A percentile compares a stretch with the other conserved stretches of the same genome.
Evolutionary conservation across 2,797 vertebrate species (phyloP).

Genomic region (Pipistrellus nathusii): DNA sequence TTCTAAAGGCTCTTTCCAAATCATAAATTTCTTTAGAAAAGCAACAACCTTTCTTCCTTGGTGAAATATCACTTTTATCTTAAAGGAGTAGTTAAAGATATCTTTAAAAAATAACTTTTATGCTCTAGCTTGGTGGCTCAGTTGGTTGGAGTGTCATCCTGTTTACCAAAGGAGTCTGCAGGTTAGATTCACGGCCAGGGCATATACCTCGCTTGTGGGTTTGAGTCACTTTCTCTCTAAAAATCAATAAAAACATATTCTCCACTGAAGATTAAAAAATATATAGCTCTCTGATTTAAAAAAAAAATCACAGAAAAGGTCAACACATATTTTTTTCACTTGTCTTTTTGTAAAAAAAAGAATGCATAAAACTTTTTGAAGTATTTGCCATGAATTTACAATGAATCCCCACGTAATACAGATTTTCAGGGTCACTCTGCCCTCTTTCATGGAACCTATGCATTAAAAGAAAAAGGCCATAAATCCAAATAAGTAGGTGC

Average conservation of each 20-base stretch:
- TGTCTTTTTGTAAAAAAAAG: conserved; percentile 38
- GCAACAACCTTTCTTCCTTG: neutral
- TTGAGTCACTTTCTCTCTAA: neutral
- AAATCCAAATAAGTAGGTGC: neutral
- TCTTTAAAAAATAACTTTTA: conserved; percentile 8
- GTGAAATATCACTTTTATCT: conserved; percentile 38
- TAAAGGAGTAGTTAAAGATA: neutral
- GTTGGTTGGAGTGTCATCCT: neutral
- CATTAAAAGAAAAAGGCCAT: neutral
- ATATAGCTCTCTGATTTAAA: neutral
- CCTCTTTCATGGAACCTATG: neutral
- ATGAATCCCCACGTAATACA: neutral
- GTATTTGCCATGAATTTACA: neutral
- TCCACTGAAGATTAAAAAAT: neutral
- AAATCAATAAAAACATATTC: neutral
- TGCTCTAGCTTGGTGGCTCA: neutral
- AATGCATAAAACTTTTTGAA: neutral
- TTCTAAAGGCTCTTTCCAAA: conserved; percentile 22
- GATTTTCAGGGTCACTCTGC: neutral
- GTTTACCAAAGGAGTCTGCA: neutral
- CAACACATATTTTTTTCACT: neutral
- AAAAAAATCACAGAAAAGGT: neutral
- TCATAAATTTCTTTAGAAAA: conserved; percentile 36
- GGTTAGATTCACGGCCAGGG: neutral
- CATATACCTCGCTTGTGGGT: neutral